Evolutionary conservation across 92 coral and sea anemone genomes (phyloP).

Genomic region (Parazoanthus atlanticus): DNA sequence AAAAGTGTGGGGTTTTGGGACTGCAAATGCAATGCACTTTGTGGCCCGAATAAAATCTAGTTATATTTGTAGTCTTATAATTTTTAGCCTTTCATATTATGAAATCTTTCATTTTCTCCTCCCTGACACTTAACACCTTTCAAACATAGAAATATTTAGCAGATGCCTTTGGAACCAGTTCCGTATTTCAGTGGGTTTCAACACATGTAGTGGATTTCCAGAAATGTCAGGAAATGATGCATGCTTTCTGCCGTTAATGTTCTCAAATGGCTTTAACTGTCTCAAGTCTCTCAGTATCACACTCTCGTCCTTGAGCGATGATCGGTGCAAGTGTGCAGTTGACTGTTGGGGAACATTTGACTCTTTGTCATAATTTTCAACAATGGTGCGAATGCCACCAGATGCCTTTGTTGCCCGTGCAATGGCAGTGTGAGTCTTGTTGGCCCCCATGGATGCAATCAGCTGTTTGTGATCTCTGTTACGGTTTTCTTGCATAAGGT

Average conservation of each 20-base stretch:
- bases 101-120: too few relatives aligned
- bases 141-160: neutral
- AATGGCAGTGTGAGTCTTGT: conserved; percentile 9
- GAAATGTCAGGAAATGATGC: neutral
- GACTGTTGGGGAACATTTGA: too few relatives aligned
- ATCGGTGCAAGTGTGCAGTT: too few relatives aligned
- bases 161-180: neutral
- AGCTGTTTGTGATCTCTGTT: conserved; percentile 8
- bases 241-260: neutral
- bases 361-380: neutral
- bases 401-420: conserved; percentile 1
- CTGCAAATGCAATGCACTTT: too few relatives aligned
- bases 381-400: neutral
- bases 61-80: too few relatives aligned
- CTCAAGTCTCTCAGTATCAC: too few relatives aligned
- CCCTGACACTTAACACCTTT: too few relatives aligned
- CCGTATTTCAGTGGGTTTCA: neutral
- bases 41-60: too few relatives aligned
- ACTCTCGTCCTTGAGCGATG: too few relatives aligned
- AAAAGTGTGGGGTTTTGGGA: too few relatives aligned
- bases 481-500: conserved; percentile 19
- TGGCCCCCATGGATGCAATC: conserved; percentile 13
- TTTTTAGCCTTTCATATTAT: too few relatives aligned
- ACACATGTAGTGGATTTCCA: neutral
- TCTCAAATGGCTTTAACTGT: too few relatives aligned